Evolutionary conservation across 2,888 invertebrate genomes (phyloP), one percentile per base, ranked within the genome.

Genomic region (Mallateleia sp.): DNA sequence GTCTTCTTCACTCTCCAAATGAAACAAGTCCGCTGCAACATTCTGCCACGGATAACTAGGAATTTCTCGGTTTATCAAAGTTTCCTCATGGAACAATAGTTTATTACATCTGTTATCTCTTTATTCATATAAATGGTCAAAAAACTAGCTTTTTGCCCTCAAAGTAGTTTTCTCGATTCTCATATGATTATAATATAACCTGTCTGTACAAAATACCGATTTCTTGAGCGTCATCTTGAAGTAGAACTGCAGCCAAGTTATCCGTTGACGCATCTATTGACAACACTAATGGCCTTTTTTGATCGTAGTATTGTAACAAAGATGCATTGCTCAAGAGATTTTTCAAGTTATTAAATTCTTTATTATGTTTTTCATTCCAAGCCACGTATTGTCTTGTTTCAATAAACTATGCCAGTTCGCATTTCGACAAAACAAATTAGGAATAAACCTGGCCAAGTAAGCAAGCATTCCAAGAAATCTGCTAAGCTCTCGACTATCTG

Each of bases 401-500:
- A 28, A 6, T 8, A 28, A 28, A 28, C 8, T 28, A 28, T 8
- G 28, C 28, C 4, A 28, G 8, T 28, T 28, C 28, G 28, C 5
- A 28, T 28, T 28, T 28, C 28, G 28, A 28, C 28, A 6, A 9
- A 91, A 81, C 6, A 92, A 89, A 64, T 91, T 88, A 24, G 89
- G 90, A 8, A 94, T 89, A 74, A 92, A 93, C 60, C 90, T 91
- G 11, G 87, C 62, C 8, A 93, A 38, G 81, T 93, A 93, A 18
- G 85, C 91, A 20, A 90, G 47, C 74, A 92, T 89, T 3, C 92
- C 92, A 20, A 92, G 8, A 22, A 88, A 67, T 47, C 72, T 78
- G 28, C 25, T 54, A 8, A 89, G 56, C 22, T 86, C 85, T 24
- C 60, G 47, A 11, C 24, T 77, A 52, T 88, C 79, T 52, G 42